Base-by-base conservation (phyloP, 2,797 vertebrate species). In the Rhinophrynus dorsalis region DNA sequence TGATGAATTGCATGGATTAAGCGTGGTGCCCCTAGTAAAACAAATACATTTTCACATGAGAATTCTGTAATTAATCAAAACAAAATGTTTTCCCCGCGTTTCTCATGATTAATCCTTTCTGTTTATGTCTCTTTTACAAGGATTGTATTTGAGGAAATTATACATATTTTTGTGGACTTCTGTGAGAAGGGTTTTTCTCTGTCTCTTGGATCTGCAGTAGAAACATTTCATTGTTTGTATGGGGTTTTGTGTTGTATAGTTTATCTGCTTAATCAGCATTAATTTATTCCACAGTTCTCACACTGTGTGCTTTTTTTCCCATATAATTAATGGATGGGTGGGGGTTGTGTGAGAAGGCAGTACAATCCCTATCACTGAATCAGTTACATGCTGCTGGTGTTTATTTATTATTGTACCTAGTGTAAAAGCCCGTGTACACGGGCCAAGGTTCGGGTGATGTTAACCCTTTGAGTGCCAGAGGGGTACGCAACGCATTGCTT, bases 261-360 rank as follows among this genome's bases (percentile, higher is more conserved):
- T 50, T 64, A 51, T 54, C 33, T 52, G 24, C 37, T 54, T 42
- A 65, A 52, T 65, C n/a, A 52, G 48, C 24, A 30, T 40, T 54
- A 65, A 11, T 30, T 18, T 40, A 65, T 40, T 37, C 35, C 23
- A 30, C 47, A 26, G n/a, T 51, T 37, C 45, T 32, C 32, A 64
- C 33, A 38, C 33, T 13, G n/a, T 64, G 29, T 8, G 8, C 29
- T n/a, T n/a, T n/a, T n/a, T n/a, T n/a, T n/a, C n/a, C n/a, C n/a
- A n/a, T n/a, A n/a, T n/a, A n/a, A n/a, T n/a, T n/a, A n/a, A n/a
- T n/a, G n/a, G n/a, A n/a, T n/a, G n/a, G n/a, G n/a, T n/a, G n/a
- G n/a, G n/a, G n/a, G n/a, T n/a, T n/a, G n/a, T n/a, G n/a, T n/a
- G n/a, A n/a, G n/a, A n/a, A n/a, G n/a, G n/a, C n/a, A n/a, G n/a